A percentile compares a stretch with the other conserved stretches of the same genome.
These are phyloP conservation scores for Phymatocera aterrima DNA, from an alignment of 2,888 invertebrate genomes.

Conservation along the genomic window DNA sequence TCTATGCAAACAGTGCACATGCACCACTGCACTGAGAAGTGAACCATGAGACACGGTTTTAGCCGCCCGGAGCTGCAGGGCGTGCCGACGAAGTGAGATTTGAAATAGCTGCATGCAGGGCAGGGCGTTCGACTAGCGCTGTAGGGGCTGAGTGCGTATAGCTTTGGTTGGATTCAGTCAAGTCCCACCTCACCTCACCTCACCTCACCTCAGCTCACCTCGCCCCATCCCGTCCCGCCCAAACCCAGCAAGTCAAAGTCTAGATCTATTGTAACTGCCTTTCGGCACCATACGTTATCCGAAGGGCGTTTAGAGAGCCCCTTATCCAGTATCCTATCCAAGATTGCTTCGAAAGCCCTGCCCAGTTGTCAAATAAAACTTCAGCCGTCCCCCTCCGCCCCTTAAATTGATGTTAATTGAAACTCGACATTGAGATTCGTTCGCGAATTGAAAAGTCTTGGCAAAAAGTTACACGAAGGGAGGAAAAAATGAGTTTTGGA, in stretches of 20 bases:
- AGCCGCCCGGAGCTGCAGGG: not conserved
- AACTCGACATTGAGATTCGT: not conserved
- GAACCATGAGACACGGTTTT: not conserved
- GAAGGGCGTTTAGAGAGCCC: constrained; percentile 45
- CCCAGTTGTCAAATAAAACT: constrained; percentile 34
- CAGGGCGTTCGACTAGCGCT: constrained; percentile 5
- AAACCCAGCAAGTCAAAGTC: constrained; percentile 40
- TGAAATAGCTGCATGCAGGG: constrained; percentile 32
- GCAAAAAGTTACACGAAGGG: not conserved
- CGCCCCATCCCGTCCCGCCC: not conserved
- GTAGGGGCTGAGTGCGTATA: constrained; percentile 18
- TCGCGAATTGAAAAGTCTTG: constrained; percentile 1
- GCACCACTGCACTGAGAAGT: too few relatives aligned
- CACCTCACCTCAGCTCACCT: not conserved
- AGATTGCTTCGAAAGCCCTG: constrained; percentile 32
- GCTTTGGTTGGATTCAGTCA: constrained; percentile 35
- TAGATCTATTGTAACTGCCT: constrained; percentile 49
- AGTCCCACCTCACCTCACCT: constrained; percentile 11
- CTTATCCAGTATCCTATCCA: constrained; percentile 42
- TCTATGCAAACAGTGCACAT: too few relatives aligned
- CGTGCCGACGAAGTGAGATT: not conserved
- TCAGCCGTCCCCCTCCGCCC: too few relatives aligned
- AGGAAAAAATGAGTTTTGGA: not conserved
- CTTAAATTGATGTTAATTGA: constrained; percentile 42
- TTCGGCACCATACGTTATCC: constrained; percentile 47